Evolutionary conservation across 53 echinoderm and acorn worm genomes (phyloP), one percentile per base, ranked within the genome.

Genomic region (Paracentrotus lividus): DNA sequence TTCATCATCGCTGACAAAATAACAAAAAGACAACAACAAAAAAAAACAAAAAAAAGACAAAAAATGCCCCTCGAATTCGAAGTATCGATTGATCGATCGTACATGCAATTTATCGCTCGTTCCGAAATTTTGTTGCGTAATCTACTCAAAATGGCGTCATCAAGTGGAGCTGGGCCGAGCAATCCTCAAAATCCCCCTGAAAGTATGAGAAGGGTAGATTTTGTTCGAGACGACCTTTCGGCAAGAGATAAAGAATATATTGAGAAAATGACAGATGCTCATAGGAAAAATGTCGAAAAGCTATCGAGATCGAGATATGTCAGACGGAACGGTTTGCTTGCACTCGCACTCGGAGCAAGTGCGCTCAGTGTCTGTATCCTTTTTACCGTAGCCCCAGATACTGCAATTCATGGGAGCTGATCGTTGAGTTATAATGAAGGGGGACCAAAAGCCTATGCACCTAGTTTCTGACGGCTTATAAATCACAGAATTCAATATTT

Each of bases 311-410:
- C 93, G 8, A 96, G 85, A 88, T 93, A 93, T 85, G 42, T 98
- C 2, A 90, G 94, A 85, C 93, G 95, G 85, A 98, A 98, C 85
- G 85, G 92, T 14, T 65, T 93, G 40, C 55, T 98, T 51, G 97
- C 95, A 3, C 47, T 96, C 60, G 94, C 93, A 42, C 88, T 97
- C 6, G 98, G 96, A 93, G 93, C 95, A 0, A 97, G 95, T 61
- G 95, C 96, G 14, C 95, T 97, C 40, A 97, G 98, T 85, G 95
- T 98, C 38, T 98, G 98, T 98, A 98, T 98, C 98, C 97, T 98
- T 95, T 77, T 44, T 24, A 49, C 1, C 14, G 26, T 49, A 49
- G 45, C 51, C 84, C 84, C 84, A 93, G 20, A 49, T 92, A 34
- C 24, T 43, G 42, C 49, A 33, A 92, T 56, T 14, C 26, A 43